These are phyloP conservation scores for Ploceus nigricollis DNA, from an alignment of 2,113 vertebrate genomes.

Conservation along the genomic window DNA sequence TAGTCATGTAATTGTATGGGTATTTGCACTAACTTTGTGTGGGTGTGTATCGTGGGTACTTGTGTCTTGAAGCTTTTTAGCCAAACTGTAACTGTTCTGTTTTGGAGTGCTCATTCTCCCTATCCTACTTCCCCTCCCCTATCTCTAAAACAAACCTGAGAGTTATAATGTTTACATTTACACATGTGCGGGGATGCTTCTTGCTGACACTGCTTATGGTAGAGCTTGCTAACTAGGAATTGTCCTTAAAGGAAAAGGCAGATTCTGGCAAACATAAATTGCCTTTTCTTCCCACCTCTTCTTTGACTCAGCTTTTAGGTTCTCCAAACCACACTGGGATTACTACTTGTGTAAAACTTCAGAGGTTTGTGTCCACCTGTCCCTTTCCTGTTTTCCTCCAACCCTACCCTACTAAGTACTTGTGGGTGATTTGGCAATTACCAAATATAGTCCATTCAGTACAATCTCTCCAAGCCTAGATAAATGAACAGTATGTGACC, in stretches of 20 bases:
- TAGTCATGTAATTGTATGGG: too few relatives aligned
- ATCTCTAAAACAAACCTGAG: not conserved
- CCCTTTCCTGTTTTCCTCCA: not conserved
- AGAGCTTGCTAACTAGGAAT: not conserved
- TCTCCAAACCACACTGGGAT: not conserved
- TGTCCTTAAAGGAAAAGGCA: not conserved
- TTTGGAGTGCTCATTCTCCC: not conserved
- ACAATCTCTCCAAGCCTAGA: not conserved
- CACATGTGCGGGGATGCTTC: not conserved
- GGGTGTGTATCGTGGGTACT: not conserved
- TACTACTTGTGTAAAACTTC: not conserved
- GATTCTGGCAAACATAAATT: not conserved
- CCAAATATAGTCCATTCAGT: not conserved
- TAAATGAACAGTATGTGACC: not conserved
- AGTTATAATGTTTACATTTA: not conserved
- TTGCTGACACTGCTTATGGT: not conserved
- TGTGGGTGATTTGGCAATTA: not conserved
- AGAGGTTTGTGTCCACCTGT: not conserved
- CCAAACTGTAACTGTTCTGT: not conserved
- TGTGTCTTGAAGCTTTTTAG: not conserved
- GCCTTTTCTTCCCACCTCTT: not conserved
- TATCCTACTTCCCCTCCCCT: rapidly evolving
- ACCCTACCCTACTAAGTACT: not conserved
- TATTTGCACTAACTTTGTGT: not conserved
- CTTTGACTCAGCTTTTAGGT: not conserved